Evolutionary conservation across 37 sponge, comb jelly and placozoan genomes (phyloP), one percentile per base, ranked within the genome.

Genomic region (Halisarca cf. caerulea): DNA sequence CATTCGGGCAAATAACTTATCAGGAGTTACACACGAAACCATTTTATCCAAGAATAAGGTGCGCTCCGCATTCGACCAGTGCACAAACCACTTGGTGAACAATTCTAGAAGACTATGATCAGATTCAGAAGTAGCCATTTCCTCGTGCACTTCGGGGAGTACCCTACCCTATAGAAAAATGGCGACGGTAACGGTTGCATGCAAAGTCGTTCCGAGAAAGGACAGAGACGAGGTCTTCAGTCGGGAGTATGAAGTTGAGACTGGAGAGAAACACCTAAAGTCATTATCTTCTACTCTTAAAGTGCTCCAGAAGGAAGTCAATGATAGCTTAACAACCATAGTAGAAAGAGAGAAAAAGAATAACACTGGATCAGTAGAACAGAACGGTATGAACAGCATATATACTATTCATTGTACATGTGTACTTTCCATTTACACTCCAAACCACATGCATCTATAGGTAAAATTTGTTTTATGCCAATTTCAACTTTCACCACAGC

Each of bases 291-390:
- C 73, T 14, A n/a, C 75, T 2, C 80, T 92, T 34, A 24, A 11
- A 3, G 30, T 23, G 0, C n/a, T 89, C 39, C 75, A 92, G 35
- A 70, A 53, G 23, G 57, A 75, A 33, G 90, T 86, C 24, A 92
- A 92, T 47, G 81, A 42, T 7, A 35, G 6, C 11, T 77, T 92
- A 37, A 89, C 80, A 3, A 84, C 82, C 36, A 45, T 88, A 6
- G 93, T 92, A 36, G 86, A 89, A 35, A 79, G 83, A 35, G 93
- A 89, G 47, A 92, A 84, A 53, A 24, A 42, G 35, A 8, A 17
- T 58, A 6, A 47, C 9, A 11, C 51, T 47, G 51, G 51, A 47
- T 14, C 6, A 47, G 11, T 11, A 47, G 51, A 47, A 6, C 6
- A 47, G 6, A 11, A 47, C 11, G 51, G 51, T 47, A 47, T n/a